These are phyloP conservation scores for Climacteris rufus DNA, from an alignment of 2,113 vertebrate species.

Conservation along the genomic window DNA sequence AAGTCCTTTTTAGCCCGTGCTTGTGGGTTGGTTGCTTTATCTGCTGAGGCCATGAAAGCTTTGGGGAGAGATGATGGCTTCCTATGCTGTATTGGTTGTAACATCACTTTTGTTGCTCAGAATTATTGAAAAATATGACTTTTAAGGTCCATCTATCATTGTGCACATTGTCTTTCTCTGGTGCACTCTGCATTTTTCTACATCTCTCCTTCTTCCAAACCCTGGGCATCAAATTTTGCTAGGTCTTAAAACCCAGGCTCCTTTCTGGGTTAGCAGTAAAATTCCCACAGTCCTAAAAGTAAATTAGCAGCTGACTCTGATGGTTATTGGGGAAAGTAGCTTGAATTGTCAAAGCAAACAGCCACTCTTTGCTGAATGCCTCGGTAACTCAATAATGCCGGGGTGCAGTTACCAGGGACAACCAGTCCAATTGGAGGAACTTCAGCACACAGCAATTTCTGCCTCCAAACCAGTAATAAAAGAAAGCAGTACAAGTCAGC, in stretches of 20 bases:
- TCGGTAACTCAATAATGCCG: neutral
- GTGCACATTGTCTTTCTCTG: neutral
- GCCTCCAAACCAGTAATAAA: conserved; percentile 19
- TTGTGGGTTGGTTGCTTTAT: neutral
- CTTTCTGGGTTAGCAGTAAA: neutral
- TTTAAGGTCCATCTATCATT: accelerated
- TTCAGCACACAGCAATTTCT: neutral
- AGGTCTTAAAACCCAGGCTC: neutral
- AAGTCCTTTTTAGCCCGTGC: neutral
- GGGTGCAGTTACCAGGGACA: conserved; percentile 14
- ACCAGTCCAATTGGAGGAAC: neutral
- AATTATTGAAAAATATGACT: neutral
- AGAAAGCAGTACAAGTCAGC: conserved; percentile 20
- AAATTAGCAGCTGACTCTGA: neutral
- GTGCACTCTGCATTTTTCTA: neutral
- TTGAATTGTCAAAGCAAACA: conserved; percentile 5
- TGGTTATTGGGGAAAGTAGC: neutral
- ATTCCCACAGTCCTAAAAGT: conserved; percentile 10
- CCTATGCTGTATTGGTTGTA: neutral
- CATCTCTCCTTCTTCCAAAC: neutral
- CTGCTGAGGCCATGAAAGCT: neutral
- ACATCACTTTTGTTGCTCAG: neutral
- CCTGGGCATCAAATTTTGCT: neutral
- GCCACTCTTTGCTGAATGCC: neutral
- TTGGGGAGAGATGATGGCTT: neutral